These are phyloP conservation scores for Nestor notabilis DNA, from an alignment of 2,113 vertebrate species.

Conservation along the genomic window DNA sequence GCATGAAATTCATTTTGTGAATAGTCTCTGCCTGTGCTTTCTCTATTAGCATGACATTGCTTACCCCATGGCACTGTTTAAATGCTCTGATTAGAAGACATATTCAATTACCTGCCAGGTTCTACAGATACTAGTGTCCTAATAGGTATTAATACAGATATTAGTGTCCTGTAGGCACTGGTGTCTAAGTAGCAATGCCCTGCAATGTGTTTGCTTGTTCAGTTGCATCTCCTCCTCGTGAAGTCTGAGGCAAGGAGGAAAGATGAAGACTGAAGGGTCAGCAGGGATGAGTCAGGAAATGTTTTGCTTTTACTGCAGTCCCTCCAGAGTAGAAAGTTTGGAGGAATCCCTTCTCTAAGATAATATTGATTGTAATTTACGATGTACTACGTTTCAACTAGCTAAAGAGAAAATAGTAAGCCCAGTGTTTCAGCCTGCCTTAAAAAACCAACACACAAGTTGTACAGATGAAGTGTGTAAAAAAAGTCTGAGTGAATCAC, in stretches of 20 bases:
- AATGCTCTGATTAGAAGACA: not conserved
- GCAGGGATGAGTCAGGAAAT: not conserved
- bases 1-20: not conserved
- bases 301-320: not conserved
- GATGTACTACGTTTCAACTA: not conserved
- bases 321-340: not conserved
- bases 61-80: not conserved
- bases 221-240: accelerated
- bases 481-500: conserved; percentile 77
- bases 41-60: not conserved
- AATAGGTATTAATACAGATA: not conserved
- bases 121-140: not conserved
- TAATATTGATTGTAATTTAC: not conserved
- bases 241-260: accelerated
- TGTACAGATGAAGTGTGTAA: conserved; percentile 64
- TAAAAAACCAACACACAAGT: not conserved
- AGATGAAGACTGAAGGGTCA: not conserved
- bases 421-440: conserved; percentile 24
- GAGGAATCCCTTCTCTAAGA: conserved; percentile 4
- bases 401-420: not conserved
- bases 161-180: not conserved
- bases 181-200: not conserved
- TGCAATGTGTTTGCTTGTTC: not conserved
- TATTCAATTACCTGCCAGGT: not conserved
- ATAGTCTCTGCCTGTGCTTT: not conserved